These are phyloP conservation scores for Campaea margaritaria DNA, from an alignment of 2,888 invertebrate species.

Conservation along the genomic window DNA sequence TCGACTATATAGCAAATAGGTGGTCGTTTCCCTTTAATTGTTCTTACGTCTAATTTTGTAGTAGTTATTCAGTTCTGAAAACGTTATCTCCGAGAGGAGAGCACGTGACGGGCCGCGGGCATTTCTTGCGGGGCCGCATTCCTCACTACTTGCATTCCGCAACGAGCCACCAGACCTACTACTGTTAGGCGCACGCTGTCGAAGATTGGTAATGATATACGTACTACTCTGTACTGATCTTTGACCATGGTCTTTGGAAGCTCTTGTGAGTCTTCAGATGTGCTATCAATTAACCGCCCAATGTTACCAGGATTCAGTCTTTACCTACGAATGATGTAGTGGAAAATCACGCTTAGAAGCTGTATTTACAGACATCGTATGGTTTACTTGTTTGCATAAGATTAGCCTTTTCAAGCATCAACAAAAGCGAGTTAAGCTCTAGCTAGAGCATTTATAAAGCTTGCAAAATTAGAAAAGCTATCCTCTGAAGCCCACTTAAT, in stretches of 20 bases:
- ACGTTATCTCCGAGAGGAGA: slow-evolving; percentile 47
- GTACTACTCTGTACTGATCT: slow-evolving; percentile 11
- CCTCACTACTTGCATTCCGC: slow-evolving; percentile 70
- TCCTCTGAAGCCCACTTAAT: no score
- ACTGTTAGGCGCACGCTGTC: slow-evolving; percentile 45
- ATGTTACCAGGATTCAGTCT: no score
- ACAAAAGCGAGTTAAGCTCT: no score
- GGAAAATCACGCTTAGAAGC: no score
- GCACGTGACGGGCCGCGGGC: slow-evolving; percentile 54
- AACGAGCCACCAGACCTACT: slow-evolving; percentile 47
- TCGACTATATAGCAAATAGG: neutral
- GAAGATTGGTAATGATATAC: slow-evolving; percentile 14
- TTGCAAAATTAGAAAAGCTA: no score
- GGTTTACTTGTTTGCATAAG: no score
- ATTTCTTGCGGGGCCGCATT: slow-evolving; percentile 74
- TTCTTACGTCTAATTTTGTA: neutral
- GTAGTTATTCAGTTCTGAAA: slow-evolving; percentile 42
- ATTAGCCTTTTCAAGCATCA: no score
- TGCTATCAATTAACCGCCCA: no score
- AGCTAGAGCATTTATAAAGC: no score
- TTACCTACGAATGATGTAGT: no score
- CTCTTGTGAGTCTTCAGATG: neutral
- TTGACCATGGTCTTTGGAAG: slow-evolving; percentile 3
- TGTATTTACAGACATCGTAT: no score
- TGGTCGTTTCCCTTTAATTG: neutral